These are phyloP conservation scores for Crotalus helleri DNA, from an alignment of 2,113 vertebrate species.

Conservation along the genomic window DNA sequence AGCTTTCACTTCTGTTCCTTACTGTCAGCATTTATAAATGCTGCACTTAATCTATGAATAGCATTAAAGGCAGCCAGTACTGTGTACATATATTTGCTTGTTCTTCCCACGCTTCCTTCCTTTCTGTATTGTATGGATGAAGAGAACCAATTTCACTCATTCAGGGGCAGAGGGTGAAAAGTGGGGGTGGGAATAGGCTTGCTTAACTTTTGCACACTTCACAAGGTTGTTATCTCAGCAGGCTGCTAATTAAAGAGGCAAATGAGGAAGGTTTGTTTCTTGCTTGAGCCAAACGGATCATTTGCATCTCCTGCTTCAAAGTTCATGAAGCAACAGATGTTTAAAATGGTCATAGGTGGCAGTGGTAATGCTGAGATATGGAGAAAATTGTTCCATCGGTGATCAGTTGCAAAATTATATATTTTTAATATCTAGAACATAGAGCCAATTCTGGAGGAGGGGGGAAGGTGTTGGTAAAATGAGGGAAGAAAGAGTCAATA, in stretches of 20 bases:
- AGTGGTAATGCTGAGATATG: neutral
- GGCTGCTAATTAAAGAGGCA: neutral
- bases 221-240: neutral
- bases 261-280: neutral
- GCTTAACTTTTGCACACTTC: neutral
- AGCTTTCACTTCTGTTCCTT: conserved; percentile 12
- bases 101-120: neutral
- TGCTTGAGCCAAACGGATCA: conserved; percentile 1
- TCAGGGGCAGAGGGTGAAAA: neutral
- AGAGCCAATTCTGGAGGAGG: conserved; percentile 23
- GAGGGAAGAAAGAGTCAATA: conserved; percentile 27
- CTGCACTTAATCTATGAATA: neutral
- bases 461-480: neutral
- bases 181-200: neutral
- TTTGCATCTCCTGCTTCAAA: conserved; percentile 22
- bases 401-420: conserved; percentile 34
- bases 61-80: neutral
- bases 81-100: neutral
- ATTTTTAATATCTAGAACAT: conserved; percentile 28
- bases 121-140: neutral
- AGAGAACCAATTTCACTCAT: neutral
- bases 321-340: too few relatives aligned
- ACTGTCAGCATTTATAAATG: conserved; percentile 27
- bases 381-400: conserved; percentile 21
- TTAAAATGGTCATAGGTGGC: neutral